Evolutionary conservation across 2,888 invertebrate genomes (phyloP), one percentile per base, ranked within the genome.

Genomic region (Troides oblongomaculatus): DNA sequence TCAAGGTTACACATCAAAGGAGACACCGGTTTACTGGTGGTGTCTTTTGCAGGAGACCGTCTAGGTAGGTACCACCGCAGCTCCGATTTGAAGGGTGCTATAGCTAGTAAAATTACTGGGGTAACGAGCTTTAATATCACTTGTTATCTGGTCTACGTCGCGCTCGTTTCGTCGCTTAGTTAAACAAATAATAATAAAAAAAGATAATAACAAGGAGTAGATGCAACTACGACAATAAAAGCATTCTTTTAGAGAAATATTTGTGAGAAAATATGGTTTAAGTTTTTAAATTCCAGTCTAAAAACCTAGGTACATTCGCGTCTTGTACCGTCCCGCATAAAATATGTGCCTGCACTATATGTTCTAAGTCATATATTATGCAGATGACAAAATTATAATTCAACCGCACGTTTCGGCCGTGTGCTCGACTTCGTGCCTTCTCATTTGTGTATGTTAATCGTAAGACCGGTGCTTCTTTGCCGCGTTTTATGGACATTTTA

Each of bases 341-440:
- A 60, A 62, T 50, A 60, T 66, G 63, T 64, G 53, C 63, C 36
- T 39, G 63, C 66, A 66, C 50, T 70, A 61, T 61, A 46, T 56
- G 69, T 60, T 36, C 59, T 70, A 66, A 58, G 69, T 56, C 63
- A 70, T 70, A 70, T 70, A 70, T 70, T 70, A 70, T 70, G 70
- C 70, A 66, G 70, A 70, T 70, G 70, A 70, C 66, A 43, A 66
- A 70, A 70, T 70, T 70, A 70, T 70, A 70, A 70, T 70, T 70
- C 70, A 56, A 60, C 58, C 66, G 66, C 70, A 70, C 70, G 70
- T 70, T 70, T 70, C 63, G 70, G 46, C 70, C 66, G 66, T 62
- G 65, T 46, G 58, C 65, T 50, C 66, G 59, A 66, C 59, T 66
- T 66, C 63, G 70, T 66, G 70, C 56, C 64, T 53, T 70, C 69